Evolutionary conservation across 2,888 invertebrate genomes (phyloP).

Genomic region (Alviniconcha strummeri): DNA sequence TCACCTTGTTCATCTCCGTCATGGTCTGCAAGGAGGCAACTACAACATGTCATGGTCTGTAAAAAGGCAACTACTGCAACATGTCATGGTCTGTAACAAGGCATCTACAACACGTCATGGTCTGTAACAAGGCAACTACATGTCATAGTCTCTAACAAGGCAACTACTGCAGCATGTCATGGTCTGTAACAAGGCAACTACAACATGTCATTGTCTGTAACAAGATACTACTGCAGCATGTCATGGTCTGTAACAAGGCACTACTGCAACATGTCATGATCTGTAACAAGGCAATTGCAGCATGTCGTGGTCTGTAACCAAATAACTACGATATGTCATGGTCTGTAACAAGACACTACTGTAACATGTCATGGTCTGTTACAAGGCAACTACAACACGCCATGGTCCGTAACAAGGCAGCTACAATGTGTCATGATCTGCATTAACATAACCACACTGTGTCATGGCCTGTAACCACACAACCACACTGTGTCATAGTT

Average conservation of each 20-base stretch:
- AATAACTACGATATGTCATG: background rate
- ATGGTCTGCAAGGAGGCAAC: slow-evolving; percentile 78
- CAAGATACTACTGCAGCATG: background rate
- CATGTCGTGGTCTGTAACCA: background rate
- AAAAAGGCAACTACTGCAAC: too few species aligned
- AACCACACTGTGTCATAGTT: too few species aligned
- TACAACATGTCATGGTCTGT: background rate
- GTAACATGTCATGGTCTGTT: background rate
- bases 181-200: background rate
- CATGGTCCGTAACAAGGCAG: too few species aligned
- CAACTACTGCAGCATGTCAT: background rate
- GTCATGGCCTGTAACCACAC: too few species aligned
- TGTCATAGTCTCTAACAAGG: background rate
- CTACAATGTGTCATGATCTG: too few species aligned
- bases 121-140: background rate
- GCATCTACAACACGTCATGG: too few species aligned
- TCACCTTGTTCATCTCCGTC: slow-evolving; percentile 89
- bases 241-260: background rate
- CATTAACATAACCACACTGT: too few species aligned
- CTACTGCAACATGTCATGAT: background rate
- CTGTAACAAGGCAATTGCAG: background rate
- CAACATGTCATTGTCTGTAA: background rate
- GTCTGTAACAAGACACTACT: background rate
- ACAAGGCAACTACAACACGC: background rate
- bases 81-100: too few species aligned